Percentiles rank a stretch among this genome's conserved stretches.
Conservation (phyloP, 2,888 invertebrate species). For the Mantis religiosa region DNA sequence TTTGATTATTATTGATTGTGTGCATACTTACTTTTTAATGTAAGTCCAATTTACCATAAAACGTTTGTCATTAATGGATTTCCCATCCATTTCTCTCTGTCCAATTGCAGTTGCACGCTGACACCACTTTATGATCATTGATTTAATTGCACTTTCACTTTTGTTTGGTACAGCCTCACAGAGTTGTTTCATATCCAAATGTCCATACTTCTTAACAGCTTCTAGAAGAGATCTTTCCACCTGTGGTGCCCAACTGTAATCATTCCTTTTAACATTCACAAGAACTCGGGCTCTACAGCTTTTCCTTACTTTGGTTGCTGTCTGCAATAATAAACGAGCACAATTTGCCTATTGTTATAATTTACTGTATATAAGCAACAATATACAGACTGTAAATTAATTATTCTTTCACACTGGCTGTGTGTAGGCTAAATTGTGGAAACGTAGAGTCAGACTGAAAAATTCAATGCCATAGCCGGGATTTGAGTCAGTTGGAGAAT, state of each 20-base stretch:
- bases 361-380: too few species aligned
- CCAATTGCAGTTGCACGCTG: background rate
- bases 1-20: too few species aligned
- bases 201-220: background rate
- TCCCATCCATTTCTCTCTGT: background rate
- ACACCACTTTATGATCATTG: background rate
- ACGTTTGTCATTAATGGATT: background rate
- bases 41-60: too few species aligned
- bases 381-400: too few species aligned
- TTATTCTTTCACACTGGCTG: too few species aligned
- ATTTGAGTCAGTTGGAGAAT: too few species aligned
- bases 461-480: too few species aligned
- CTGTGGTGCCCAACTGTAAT: background rate
- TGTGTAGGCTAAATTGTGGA: too few species aligned
- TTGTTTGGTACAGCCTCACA: background rate
- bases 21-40: background rate
- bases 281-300: background rate
- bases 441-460: too few species aligned
- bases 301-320: background rate
- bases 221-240: background rate
- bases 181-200: background rate
- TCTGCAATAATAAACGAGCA: background rate
- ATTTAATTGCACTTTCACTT: background rate
- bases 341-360: too few species aligned
- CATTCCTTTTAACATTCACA: background rate